A percentile compares a stretch with the other conserved stretches of the same genome.
Evolutionary conservation across 1,140 invertebrate species (phyloP).

Genomic region (Octopus bimaculoides): DNA sequence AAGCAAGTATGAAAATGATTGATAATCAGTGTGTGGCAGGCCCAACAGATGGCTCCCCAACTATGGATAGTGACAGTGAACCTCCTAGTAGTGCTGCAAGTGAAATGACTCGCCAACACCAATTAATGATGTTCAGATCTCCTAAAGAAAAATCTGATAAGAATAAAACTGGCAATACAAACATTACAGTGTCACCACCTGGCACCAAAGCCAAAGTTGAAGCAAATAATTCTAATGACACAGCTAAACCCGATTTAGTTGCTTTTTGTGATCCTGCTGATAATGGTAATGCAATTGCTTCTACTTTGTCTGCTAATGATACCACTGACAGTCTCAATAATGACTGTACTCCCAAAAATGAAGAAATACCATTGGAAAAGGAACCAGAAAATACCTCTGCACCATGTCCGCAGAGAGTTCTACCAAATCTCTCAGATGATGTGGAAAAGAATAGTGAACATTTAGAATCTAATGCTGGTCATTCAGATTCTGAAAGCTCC

Average conservation of each 20-base stretch:
- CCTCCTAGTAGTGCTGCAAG: neutral
- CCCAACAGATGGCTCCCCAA: neutral
- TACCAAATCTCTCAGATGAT: neutral
- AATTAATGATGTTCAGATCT: neutral
- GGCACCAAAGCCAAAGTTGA: too few relatives aligned
- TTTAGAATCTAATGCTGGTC: neutral
- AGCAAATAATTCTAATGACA: neutral
- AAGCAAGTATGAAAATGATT: neutral
- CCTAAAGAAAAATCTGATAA: neutral
- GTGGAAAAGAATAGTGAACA: neutral
- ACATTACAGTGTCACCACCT: neutral
- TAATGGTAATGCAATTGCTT: neutral
- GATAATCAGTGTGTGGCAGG: neutral
- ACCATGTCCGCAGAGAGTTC: neutral
- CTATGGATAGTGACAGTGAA: neutral
- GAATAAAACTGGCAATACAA: neutral
- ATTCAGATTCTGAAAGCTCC: constrained; percentile 8
- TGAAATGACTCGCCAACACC: neutral
- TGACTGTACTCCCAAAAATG: neutral
- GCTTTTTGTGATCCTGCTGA: neutral
- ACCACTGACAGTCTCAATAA: neutral
- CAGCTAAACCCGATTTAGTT: neutral
- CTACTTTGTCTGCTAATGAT: neutral
- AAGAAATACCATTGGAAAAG: neutral
- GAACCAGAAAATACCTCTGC: neutral